Percentiles rank a stretch among this genome's conserved stretches.
Conservation (phyloP, 2,113 vertebrate genomes). For the Spea multiplicata region DNA sequence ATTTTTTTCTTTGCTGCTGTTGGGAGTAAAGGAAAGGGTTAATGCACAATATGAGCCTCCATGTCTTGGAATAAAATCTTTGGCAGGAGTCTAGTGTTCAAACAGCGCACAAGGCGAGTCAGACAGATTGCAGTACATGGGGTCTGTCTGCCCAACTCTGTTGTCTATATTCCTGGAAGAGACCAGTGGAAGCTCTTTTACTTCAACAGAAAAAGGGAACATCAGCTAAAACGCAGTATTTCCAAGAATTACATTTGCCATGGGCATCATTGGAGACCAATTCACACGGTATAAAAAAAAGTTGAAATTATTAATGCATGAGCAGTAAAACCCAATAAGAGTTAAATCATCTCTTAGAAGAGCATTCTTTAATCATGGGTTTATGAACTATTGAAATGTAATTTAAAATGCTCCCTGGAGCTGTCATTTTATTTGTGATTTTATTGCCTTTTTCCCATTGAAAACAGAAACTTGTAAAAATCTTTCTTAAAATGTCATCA, state of each 20-base stretch:
- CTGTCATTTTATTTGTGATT: slow-evolving; percentile 24
- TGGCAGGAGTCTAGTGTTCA: too few relatives aligned
- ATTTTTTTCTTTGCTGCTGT: too few relatives aligned
- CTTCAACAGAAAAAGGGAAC: too few relatives aligned
- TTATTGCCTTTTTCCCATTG: slow-evolving; percentile 34
- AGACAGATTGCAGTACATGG: too few relatives aligned
- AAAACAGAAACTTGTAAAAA: slow-evolving; percentile 31
- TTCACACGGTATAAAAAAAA: background rate
- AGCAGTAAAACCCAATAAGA: background rate
- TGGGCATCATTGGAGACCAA: background rate
- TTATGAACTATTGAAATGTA: slow-evolving; percentile 35
- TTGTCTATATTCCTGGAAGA: too few relatives aligned
- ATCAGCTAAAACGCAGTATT: background rate
- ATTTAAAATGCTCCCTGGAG: slow-evolving; percentile 35
- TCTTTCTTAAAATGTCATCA: slow-evolving; percentile 2
- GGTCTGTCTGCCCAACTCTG: too few relatives aligned
- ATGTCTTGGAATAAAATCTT: too few relatives aligned
- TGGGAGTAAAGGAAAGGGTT: too few relatives aligned
- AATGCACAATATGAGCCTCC: too few relatives aligned
- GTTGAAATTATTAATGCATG: background rate
- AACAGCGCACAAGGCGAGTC: too few relatives aligned
- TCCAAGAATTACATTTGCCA: background rate
- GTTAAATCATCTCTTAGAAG: slow-evolving; percentile 2
- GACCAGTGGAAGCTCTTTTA: too few relatives aligned
- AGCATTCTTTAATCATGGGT: slow-evolving; percentile 10